Evolutionary conservation across 2,113 vertebrate species (phyloP).

Genomic region (Nibea albiflora): DNA sequence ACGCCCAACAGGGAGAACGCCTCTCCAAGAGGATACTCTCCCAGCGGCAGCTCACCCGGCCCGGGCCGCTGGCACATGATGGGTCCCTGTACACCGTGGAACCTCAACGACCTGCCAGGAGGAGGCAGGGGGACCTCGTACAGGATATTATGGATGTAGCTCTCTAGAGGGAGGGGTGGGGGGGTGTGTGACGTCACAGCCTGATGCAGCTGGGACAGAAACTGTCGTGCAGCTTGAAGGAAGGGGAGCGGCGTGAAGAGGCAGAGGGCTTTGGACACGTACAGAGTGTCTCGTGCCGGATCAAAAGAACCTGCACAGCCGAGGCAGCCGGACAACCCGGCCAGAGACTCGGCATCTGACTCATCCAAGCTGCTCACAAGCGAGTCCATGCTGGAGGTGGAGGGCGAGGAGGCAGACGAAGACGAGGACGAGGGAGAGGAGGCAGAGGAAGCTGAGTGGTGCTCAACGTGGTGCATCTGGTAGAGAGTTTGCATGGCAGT

Average conservation of each 20-base stretch:
- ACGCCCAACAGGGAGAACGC: conserved; percentile 91
- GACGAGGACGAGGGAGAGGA: conserved; percentile 78
- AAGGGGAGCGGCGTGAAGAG: conserved; percentile 96
- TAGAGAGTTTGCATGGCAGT: conserved; percentile 96
- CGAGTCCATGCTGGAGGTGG: conserved; percentile 96
- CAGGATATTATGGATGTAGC: conserved; percentile 97
- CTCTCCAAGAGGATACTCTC: conserved; percentile 92
- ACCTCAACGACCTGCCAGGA: conserved; percentile 93
- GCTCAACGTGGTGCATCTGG: conserved; percentile 97
- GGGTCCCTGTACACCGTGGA: conserved; percentile 95
- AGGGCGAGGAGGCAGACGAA: conserved; percentile 89
- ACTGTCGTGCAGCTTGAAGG: conserved; percentile 94
- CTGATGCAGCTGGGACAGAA: conserved; percentile 92
- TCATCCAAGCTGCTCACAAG: conserved; percentile 92
- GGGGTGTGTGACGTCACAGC: conserved; percentile 91
- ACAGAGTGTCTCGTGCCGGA: conserved; percentile 92
- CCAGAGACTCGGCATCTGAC: conserved; percentile 86
- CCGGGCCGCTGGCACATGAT: conserved; percentile 95
- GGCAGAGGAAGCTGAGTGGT: conserved; percentile 79
- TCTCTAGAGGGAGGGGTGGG: conserved; percentile 94
- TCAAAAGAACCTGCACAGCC: conserved; percentile 89
- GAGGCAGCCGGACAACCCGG: conserved; percentile 75
- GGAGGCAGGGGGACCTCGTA: conserved; percentile 96
- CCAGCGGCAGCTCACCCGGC: conserved; percentile 90
- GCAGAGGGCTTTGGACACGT: conserved; percentile 96